A percentile compares a stretch with the other conserved stretches of the same genome.
Evolutionary conservation across 1,140 invertebrate species (phyloP).

Genomic region (Drosophila jambulina): DNA sequence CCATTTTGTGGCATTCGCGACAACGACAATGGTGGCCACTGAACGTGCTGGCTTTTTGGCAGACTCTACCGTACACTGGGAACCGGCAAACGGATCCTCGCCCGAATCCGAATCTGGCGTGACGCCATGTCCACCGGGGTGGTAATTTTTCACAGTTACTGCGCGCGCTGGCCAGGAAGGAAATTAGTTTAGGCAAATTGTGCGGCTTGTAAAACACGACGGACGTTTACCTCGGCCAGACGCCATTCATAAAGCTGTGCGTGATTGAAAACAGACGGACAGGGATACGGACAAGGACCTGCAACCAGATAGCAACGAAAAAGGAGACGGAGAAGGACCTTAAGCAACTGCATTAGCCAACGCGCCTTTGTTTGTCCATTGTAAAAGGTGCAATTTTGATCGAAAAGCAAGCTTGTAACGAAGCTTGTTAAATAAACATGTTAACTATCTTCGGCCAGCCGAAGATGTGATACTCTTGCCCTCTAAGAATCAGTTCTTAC

Average conservation of each 20-base stretch:
- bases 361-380: conserved; percentile 19
- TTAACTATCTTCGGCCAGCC: conserved; percentile 32
- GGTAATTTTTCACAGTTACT: conserved; percentile 74
- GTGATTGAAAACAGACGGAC: conserved; percentile 68
- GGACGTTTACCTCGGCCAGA: conserved; percentile 60
- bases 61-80: conserved; percentile 9
- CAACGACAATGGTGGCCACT: conserved; percentile 53
- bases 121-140: conserved; percentile 50
- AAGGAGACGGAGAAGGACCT: neutral
- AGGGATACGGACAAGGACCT: conserved; percentile 6
- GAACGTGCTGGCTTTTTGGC: conserved; percentile 45
- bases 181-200: conserved; percentile 84
- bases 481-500: neutral
- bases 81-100: conserved; percentile 5
- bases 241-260: conserved; percentile 71
- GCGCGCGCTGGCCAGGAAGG: conserved; percentile 46
- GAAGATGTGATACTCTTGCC: conserved; percentile 42
- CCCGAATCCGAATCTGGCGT: conserved; percentile 29
- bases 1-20: conserved; percentile 71
- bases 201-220: conserved; percentile 79
- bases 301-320: neutral
- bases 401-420: conserved; percentile 22
- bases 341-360: conserved; percentile 23
- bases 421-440: conserved; percentile 14
- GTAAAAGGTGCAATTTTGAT: conserved; percentile 71